phyloP scores from a whole-genome alignment of 92 coral and sea anemone species.

The Porites evermanni region DNA sequence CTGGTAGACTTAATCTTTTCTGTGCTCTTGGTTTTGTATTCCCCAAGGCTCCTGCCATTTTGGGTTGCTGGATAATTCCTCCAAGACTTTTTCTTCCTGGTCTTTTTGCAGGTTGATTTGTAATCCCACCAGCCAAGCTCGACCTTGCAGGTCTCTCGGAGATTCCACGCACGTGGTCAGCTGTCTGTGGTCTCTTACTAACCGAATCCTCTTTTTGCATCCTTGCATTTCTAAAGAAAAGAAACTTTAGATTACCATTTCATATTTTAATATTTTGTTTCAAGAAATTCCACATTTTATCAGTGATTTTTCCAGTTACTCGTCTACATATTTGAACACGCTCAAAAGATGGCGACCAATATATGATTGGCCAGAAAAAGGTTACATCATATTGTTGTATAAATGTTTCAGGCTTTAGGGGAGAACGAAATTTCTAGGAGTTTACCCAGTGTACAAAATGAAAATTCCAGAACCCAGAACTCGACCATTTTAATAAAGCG shows the following conservation, averaged over 20 bases:
- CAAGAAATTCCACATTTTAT: too few species aligned
- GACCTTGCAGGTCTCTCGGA: constrained; percentile 9
- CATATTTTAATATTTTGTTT: too few species aligned
- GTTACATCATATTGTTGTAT: too few species aligned
- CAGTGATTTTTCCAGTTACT: too few species aligned
- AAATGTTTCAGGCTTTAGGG: too few species aligned
- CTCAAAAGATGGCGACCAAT: too few species aligned
- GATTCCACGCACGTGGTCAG: constrained; percentile 8
- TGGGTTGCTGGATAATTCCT: constrained; percentile 14
- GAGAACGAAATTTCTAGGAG: too few species aligned
- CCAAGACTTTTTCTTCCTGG: constrained; percentile 32
- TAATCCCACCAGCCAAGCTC: constrained; percentile 16
- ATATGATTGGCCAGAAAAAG: too few species aligned
- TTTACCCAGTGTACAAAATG: too few species aligned
- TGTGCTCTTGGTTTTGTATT: constrained; percentile 28
- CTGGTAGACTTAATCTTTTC: constrained; percentile 43
- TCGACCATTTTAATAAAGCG: too few species aligned
- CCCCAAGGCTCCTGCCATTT: neutral
- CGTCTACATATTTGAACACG: too few species aligned
- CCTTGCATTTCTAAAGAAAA: constrained; percentile 15
- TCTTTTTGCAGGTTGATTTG: constrained; percentile 28
- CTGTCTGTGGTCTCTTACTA: constrained; percentile 26
- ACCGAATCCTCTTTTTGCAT: constrained; percentile 7
- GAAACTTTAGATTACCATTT: neutral
- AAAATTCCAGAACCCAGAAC: too few species aligned